Conservation (phyloP, 2,113 vertebrate species). For the Pycnonotus jocosus region DNA sequence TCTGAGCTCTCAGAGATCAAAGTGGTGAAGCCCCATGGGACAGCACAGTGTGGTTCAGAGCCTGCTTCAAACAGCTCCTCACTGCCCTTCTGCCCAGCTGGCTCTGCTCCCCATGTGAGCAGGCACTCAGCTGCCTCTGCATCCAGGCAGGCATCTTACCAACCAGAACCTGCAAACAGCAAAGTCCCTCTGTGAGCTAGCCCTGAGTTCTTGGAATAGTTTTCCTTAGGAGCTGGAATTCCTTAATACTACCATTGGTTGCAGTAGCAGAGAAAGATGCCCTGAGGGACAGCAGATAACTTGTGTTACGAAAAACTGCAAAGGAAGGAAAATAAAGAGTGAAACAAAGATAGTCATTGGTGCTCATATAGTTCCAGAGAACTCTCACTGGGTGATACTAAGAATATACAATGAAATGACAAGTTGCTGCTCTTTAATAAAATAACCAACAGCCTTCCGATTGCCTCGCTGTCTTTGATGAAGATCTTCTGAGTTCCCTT, state of each 20-base stretch:
- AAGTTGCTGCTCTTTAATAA: not conserved
- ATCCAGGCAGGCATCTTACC: not conserved
- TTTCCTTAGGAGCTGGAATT: not conserved
- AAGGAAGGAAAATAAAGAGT: not conserved
- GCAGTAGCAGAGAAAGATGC: not conserved
- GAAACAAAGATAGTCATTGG: not conserved
- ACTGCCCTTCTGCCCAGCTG: not conserved
- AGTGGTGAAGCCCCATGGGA: not conserved
- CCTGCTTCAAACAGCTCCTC: not conserved
- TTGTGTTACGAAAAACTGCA: not conserved
- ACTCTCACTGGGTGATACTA: not conserved
- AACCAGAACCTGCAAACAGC: not conserved
- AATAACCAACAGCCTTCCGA: not conserved
- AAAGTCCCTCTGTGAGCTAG: not conserved
- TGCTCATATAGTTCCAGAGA: not conserved
- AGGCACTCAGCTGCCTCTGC: not conserved
- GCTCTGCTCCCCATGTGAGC: not conserved
- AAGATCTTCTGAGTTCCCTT: not conserved
- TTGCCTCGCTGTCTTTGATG: not conserved
- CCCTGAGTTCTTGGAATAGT: not conserved
- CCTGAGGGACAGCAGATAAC: not conserved
- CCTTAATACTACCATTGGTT: not conserved
- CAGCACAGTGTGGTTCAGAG: not conserved
- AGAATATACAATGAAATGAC: not conserved
- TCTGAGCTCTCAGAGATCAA: conserved; percentile 8